These are phyloP conservation scores for Maconellicoccus hirsutus DNA, from an alignment of 1,140 invertebrate species.

Conservation along the genomic window DNA sequence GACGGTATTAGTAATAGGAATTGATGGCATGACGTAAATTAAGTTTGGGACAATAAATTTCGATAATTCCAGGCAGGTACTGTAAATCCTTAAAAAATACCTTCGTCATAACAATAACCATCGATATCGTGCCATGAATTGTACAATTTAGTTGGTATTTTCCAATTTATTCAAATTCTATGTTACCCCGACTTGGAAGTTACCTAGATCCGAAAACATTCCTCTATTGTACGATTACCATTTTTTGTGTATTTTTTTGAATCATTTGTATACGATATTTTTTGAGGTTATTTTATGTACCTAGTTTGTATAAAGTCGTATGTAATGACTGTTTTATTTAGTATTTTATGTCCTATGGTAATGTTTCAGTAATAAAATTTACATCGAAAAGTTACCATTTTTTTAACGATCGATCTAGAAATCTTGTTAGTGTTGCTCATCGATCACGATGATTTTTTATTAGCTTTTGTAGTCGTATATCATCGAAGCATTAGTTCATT, in stretches of 20 bases:
- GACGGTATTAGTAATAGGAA: too few species aligned
- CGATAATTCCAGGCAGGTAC: too few species aligned
- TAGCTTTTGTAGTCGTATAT: too few species aligned
- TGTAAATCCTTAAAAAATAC: too few species aligned
- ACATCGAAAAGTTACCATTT: background rate
- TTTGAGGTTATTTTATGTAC: too few species aligned
- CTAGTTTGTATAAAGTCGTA: background rate
- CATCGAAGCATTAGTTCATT: too few species aligned
- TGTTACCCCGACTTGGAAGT: conserved; percentile 7
- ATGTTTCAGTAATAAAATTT: background rate
- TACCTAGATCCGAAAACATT: background rate
- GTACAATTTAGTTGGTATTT: background rate
- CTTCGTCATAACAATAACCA: background rate
- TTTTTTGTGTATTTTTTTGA: background rate
- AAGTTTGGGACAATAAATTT: too few species aligned
- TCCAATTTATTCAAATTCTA: background rate
- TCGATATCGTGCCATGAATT: conserved; percentile 2
- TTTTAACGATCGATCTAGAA: too few species aligned
- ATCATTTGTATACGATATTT: too few species aligned
- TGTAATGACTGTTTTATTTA: background rate
- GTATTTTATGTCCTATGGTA: background rate
- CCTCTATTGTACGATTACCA: conserved; percentile 2
- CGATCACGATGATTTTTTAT: too few species aligned
- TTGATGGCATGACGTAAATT: too few species aligned
- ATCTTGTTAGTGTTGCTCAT: too few species aligned